Conservation (phyloP, 2,888 invertebrate genomes). For the Limnephilus lunatus region DNA sequence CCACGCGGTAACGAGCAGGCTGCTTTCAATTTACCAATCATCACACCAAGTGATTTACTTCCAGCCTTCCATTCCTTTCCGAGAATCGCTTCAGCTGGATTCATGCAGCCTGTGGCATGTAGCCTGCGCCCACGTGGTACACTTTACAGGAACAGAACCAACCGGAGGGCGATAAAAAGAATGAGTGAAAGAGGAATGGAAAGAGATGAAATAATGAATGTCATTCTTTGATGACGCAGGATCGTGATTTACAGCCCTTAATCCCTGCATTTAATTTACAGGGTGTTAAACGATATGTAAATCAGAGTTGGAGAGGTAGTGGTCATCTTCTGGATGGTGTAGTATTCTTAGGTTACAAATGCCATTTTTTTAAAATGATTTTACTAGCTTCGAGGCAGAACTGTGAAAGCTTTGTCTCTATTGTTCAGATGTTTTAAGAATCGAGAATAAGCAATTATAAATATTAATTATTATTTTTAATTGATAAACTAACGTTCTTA, state of each 20-base stretch:
- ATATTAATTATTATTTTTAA: no score
- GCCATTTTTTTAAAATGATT: not conserved
- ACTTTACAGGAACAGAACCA: not conserved
- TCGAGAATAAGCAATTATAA: not conserved
- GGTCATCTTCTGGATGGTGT: conserved; percentile 13
- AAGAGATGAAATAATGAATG: conserved; percentile 39
- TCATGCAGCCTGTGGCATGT: not conserved
- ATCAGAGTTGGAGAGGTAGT: conserved; percentile 20
- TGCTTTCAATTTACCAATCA: conserved; percentile 41
- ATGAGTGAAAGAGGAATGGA: not conserved
- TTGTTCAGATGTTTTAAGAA: not conserved
- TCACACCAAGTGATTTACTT: conserved; percentile 36
- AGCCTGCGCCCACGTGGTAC: conserved; percentile 32
- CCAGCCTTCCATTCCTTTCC: conserved; percentile 8
- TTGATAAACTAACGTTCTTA: no score
- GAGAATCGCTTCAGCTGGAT: not conserved
- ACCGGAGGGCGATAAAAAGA: not conserved
- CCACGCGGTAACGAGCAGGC: conserved; percentile 11
- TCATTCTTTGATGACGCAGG: conserved; percentile 59
- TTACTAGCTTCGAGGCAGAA: not conserved
- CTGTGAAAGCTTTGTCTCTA: not conserved
- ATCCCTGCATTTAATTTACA: conserved; percentile 58
- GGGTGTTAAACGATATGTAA: conserved; percentile 64
- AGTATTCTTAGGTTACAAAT: not conserved
- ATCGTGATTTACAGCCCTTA: conserved; percentile 58